Evolutionary conservation across 2,888 invertebrate genomes (phyloP), one percentile per base, ranked within the genome.

Genomic region (Sialis lutaria): DNA sequence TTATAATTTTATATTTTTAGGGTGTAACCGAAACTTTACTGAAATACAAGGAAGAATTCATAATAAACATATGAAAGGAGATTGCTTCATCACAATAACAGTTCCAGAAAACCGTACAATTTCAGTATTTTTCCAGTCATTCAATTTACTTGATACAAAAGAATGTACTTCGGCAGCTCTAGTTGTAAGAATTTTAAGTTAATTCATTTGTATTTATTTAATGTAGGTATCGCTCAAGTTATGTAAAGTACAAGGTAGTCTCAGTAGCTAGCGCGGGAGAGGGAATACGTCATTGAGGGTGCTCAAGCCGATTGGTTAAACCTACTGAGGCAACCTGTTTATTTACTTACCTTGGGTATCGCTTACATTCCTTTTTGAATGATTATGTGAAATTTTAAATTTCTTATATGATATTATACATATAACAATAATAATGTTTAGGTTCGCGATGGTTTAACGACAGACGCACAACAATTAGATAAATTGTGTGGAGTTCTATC

Each of bases 1-100:
- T 6, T 8, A 8, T 42, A 8, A 40, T 13, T 40, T 42, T 10
- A 41, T 43, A 10, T 32, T 42, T n/a, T 30, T 55, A 77, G 77
- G 64, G n/a, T 84, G 84, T 55, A 72, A 72, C 56, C 67, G 78
- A 51, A 89, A 85, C 55, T 88, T 77, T 56, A 79, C 79, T 0
- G 73, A 70, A 1, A 57, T 69, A 1, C 79, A 81, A 57, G 91
- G 90, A 2, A 72, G 82, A 55, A 70, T 91, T 42, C 64, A 65
- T 45, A 65, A 65, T 51, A 64, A 68, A 7, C 50, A 57, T 7
- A 49, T 63, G 48, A 60, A 58, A 1, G 53, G 55, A 3, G 58
- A 68, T 41, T 92, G 91, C 59, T 69, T 69, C 52, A 72, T 80
- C 1, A 70, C 71, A 5, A 81, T 92, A 32, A 70, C 68, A 9